Evolutionary conservation across 2,888 invertebrate species (phyloP).

Genomic region (Anoncus sp.): DNA sequence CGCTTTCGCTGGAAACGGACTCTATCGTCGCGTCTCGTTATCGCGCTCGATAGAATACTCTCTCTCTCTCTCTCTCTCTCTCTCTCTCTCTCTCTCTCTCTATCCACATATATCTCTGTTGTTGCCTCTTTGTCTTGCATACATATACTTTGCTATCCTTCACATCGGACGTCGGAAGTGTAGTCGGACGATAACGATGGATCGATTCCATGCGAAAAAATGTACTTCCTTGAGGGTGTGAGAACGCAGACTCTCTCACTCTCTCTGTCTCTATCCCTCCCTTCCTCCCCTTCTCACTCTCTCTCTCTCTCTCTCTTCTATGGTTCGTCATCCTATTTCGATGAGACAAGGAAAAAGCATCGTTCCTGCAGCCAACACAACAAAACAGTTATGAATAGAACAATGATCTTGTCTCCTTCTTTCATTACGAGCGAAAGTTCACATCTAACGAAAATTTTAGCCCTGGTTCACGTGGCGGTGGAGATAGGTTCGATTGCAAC

Average conservation of each 20-base stretch:
- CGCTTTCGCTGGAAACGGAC: conserved; percentile 57
- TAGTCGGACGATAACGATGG: conserved; percentile 56
- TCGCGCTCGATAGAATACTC: conserved; percentile 35
- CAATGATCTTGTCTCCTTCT: conserved; percentile 6
- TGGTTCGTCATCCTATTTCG: conserved; percentile 5
- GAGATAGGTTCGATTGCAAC: too few relatives aligned
- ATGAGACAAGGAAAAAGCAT: conserved; percentile 22
- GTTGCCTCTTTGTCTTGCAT: background rate
- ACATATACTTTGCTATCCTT: conserved; percentile 6
- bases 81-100: conserved; percentile 29
- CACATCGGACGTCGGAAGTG: conserved; percentile 30
- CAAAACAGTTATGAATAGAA: conserved; percentile 43
- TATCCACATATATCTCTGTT: conserved; percentile 38
- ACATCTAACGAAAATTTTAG: background rate
- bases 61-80: conserved; percentile 41
- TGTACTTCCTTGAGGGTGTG: conserved; percentile 44
- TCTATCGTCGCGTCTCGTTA: conserved; percentile 56
- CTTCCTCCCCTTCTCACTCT: background rate
- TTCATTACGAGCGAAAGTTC: background rate
- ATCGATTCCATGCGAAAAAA: conserved; percentile 53
- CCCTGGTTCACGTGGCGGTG: too few relatives aligned
- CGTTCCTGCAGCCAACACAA: conserved; percentile 31
- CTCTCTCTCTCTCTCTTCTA: background rate
- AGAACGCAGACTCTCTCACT: conserved; percentile 1
- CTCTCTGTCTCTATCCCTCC: background rate